These are phyloP conservation scores for Polyommatus icarus DNA, from an alignment of 2,888 invertebrate species.

Conservation along the genomic window DNA sequence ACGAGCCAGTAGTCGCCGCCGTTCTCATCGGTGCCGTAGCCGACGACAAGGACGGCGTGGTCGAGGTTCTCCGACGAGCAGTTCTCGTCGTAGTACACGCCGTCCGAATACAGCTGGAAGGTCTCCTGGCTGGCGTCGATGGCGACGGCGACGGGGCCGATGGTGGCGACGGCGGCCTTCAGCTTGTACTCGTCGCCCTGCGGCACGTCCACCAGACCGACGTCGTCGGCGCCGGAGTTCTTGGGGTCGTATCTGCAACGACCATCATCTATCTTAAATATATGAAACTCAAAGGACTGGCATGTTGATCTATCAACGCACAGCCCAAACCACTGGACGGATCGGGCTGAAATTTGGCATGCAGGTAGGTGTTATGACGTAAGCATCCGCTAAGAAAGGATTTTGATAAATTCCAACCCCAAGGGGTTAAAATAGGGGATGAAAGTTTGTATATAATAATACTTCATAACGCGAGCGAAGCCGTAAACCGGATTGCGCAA, in stretches of 20 bases:
- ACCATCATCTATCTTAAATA: background rate
- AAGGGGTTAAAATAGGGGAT: no score
- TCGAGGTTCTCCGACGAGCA: slow-evolving; percentile 88
- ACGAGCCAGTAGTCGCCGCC: slow-evolving; percentile 92
- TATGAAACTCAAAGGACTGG: no score
- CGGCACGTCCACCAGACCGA: slow-evolving; percentile 88
- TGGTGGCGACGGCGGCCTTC: slow-evolving; percentile 87
- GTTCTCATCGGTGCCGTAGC: slow-evolving; percentile 86
- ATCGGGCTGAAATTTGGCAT: no score
- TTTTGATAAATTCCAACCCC: no score
- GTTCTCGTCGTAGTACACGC: slow-evolving; percentile 89
- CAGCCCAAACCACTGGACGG: no score
- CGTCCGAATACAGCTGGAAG: slow-evolving; percentile 92
- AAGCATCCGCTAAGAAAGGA: no score
- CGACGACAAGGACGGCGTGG: slow-evolving; percentile 92
- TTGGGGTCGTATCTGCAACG: slow-evolving; percentile 80
- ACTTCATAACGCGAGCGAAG: no score
- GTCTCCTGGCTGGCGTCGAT: slow-evolving; percentile 92
- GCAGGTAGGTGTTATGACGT: no score
- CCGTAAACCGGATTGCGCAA: no score
- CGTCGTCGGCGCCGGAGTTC: slow-evolving; percentile 88
- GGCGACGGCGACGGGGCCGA: slow-evolving; percentile 92
- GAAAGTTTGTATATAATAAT: no score
- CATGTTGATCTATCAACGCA: no score
- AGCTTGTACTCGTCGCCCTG: slow-evolving; percentile 86